Evolutionary conservation across 2,888 invertebrate genomes (phyloP).

Genomic region (Sesia apiformis): DNA sequence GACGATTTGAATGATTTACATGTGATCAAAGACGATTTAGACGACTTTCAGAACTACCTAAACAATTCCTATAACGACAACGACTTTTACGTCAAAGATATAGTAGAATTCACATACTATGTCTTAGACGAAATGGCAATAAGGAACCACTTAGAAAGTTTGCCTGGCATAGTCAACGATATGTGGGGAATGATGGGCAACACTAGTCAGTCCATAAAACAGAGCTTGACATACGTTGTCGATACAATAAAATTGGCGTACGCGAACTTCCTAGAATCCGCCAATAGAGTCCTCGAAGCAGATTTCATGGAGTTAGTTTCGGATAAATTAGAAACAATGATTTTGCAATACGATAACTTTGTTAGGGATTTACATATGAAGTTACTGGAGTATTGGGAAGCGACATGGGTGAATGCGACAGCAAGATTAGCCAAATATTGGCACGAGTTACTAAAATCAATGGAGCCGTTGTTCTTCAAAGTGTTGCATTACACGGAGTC

Average conservation of each 20-base stretch:
- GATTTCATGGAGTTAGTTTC: constrained; percentile 84
- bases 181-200: constrained; percentile 91
- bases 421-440: constrained; percentile 79
- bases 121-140: constrained; percentile 86
- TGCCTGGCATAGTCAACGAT: constrained; percentile 87
- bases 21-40: constrained; percentile 82
- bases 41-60: constrained; percentile 79
- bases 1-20: constrained; percentile 83
- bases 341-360: constrained; percentile 85
- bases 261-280: constrained; percentile 79
- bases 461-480: constrained; percentile 86
- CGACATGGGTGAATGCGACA: constrained; percentile 81
- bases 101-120: constrained; percentile 79
- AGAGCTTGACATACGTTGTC: constrained; percentile 83
- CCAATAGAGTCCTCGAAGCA: constrained; percentile 81
- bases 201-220: constrained; percentile 84
- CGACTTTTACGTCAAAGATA: constrained; percentile 88
- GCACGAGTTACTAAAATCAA: constrained; percentile 80
- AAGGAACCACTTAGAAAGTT: constrained; percentile 82
- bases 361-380: constrained; percentile 84
- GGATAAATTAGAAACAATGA: constrained; percentile 78
- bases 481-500: constrained; percentile 84
- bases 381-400: constrained; percentile 78
- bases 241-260: constrained; percentile 83
- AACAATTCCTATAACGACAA: constrained; percentile 86